Base-by-base conservation (phyloP, 2,797 vertebrate species). In the Cryptoblepharus egeriae region DNA sequence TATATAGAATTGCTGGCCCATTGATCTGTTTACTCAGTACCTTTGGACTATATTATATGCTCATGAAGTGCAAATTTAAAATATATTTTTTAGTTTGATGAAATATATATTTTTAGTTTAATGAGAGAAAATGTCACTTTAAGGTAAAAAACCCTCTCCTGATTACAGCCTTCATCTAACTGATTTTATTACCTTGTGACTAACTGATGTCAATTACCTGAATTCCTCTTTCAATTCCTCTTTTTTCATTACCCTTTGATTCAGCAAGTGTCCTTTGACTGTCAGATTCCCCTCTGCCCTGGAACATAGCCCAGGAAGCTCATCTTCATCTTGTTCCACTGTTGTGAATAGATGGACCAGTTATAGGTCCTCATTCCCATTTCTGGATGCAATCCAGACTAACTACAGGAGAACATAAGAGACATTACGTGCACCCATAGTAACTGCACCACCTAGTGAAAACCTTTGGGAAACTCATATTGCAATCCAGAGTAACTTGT, bases 291-390 rank as follows among this genome's bases (percentile, higher is more conserved):
- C 13, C 30, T 30, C 82, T 70, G 3, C 1, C 58, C 83, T 74
- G 63, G 18, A 28, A 39, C 35, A 0, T 55, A 74, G 70, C 81
- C 70, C 77, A 84, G 61, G 30, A 75, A 79, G 30, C 24, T 84
- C 79, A 74, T 79, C 77, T 79, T 75, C 42, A 61, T 69, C 52
- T 79, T 24, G 57, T 69, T 57, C 55, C 42, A 45, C 26, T 49
- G 52, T 24, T 58, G 10, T 70, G 55, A 82, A 70, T 63, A 82
- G 37, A 82, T 70, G 39, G 58, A 24, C 26, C 74, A 63, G 39
- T 70, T 82, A 77, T 58, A 77, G 30, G 37, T 63, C 39, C 30
- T 61, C 58, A 63, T 72, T 77, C 37, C 42, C 13, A 16, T 67
- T 52, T 67, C n/a, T n/a, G n/a, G n/a, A n/a, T n/a, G n/a, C n/a